Base-by-base conservation (phyloP, 2,888 invertebrate genomes). In the Drosophila colorata region DNA sequence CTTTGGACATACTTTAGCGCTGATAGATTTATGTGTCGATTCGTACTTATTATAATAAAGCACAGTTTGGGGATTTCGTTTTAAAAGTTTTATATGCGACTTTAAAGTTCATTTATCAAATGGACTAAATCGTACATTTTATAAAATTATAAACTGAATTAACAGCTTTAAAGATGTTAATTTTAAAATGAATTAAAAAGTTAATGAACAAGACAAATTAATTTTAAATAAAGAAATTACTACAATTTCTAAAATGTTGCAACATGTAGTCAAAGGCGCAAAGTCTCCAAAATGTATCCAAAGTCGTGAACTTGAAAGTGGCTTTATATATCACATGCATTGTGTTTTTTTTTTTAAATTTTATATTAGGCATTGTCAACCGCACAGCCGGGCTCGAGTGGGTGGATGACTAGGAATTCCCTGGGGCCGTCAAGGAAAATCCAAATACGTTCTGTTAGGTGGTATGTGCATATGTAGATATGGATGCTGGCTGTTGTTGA, bases 361-460 rank as follows among this genome's bases (percentile, higher is more conserved):
- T 58, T 35, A 18, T 18, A 9, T 48, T 44, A 6, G 20, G 18
- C 48, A 56, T 61, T 75, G 74, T 84, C 67, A 60, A 52, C 46
- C 51, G 3, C 41, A 16, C 9, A 31, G 52, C 40, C 40, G 41
- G 31, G 41, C 40, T 18, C 25, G 43, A 47, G 63, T 52, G 43
- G 53, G 66, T 69, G 80, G 74, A 59, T 68, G 78, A 61, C 56
- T 56, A n/a, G 28, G 31, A 48, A 72, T 64, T 70, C 82, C 85
- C 69, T 9, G 20, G 78, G 78, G 78, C 53, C 37, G 47, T 63
- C 81, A 82, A 76, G 57, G 60, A 55, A 78, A 86, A 51, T 64
- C 56, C 37, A 18, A 40, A 37, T 67, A 41, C 59, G 40, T 38
- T 31, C 37, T 48, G 46, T 14, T 37, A 23, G 35, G 40, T 20